Base-by-base conservation (phyloP, 2,888 invertebrate species). In the Trissoscelio sp. region DNA sequence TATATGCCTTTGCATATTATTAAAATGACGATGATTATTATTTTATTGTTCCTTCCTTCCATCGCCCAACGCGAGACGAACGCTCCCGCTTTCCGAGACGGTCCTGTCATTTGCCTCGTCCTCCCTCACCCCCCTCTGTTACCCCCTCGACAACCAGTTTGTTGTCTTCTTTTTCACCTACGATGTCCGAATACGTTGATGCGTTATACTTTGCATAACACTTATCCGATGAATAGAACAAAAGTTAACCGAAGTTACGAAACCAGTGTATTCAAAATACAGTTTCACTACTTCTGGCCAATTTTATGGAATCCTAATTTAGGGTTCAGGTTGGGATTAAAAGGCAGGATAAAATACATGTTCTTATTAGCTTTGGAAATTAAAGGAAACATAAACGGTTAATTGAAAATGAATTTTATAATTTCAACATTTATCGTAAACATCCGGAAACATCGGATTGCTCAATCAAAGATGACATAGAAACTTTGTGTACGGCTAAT, bases 21-120 rank as follows among this genome's bases (percentile, higher is more conserved):
- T 90, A 91, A 91, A 91, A 91, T 90, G 90, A 91, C 91, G 91
- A 91, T 91, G 91, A 91, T 91, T 91, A 91, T 91, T 91, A 91
- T 90, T 91, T 91, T 89, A 89, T 86, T 88, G 85, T 87, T 83
- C 83, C 84, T 81, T 78, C 80, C 73, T 78, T 82, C 82, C 73
- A 72, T 67, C 55, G 42, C 74, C 51, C 58, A 58, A 51, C 79
- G 70, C 77, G 60, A 69, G 39, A 42, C 60, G 69, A 62, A 57
- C 79, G 73, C 79, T 78, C 69, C 73, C 81, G 51, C 83, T 81
- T 53, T 58, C 55, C 57, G 18, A 37, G 48, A 62, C 46, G 64
- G 73, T 74, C 60, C 74, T 72, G 62, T 58, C 73, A 48, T 69
- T 79, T 79, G 66, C 79, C 18, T 12, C 34, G 16, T 48, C 78